Base-by-base conservation (phyloP, 64 coral and sea anemone species). In the Actinia tenebrosa region DNA sequence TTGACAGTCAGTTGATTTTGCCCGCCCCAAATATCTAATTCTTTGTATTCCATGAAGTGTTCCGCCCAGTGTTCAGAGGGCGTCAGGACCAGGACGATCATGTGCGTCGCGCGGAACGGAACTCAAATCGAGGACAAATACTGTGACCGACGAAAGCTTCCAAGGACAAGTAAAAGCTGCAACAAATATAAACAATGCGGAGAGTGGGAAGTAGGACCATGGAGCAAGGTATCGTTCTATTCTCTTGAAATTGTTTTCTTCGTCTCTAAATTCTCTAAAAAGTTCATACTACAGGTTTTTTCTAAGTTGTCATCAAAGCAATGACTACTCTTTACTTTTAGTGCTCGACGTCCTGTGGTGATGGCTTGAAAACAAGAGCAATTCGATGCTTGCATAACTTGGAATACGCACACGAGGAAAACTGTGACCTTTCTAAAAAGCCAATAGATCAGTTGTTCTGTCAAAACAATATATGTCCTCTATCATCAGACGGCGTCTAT, bases 331-430 rank as follows among this genome's bases (percentile, higher is more conserved):
- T 85, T 4, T 61, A 23, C 5, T 82, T 81, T 59, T 81, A 94
- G 93, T 94, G 93, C 88, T 94, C 93, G 26, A 87, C 63, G 19
- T 84, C 93, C 16, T 94, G 93, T 85, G 93, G 85, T 44, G 64
- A 88, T 42, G 93, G 93, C 37, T 81, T 83, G 16, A 89, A 62
- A 80, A 77, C 64, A 23, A 79, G 93, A 45, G 55, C 63, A 30
- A 60, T 94, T 16, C 79, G 88, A 55, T 94, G 93, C 77, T 68
- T 83, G 62, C 66, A 84, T 17, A 46, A 47, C 16, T 15, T 87
- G 23, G 84, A 91, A n/a, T 87, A 91, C 54, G 44, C 44, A 72
- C 72, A n/a, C 15, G 79, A 87, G 16, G 82, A 60, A 53, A 86
- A 86, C 17, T 94, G 93, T 87, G 93, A 94, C 69, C 8, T 10